Evolutionary conservation across 2,888 invertebrate species (phyloP), one percentile per base, ranked within the genome.

Genomic region (Drosophila prolongata): DNA sequence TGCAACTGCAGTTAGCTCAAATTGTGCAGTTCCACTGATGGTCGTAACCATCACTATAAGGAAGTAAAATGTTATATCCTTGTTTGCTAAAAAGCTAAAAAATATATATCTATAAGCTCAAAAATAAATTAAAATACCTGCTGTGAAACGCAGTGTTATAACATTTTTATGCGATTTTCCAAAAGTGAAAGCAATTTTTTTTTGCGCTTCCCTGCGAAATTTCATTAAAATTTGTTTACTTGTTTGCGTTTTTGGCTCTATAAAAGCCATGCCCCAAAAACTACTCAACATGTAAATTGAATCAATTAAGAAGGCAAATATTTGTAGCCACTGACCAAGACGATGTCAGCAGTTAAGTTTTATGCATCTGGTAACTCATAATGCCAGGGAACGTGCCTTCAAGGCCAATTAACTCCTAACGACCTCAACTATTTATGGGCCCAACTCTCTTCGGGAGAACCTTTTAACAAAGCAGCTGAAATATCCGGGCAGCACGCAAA

Each of bases 401-500:
- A 71, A 73, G 70, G 73, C 73, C 70, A 70, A 72, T 72, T 70
- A 55, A 70, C 62, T 62, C 52, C 52, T 14, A 67, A 56, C 44
- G 40, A 57, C 30, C 57, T 42, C 9, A 46, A 54, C 72, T 73
- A 79, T 71, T 76, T 76, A 56, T 67, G 76, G 52, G 49, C 72
- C 76, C 27, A 62, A 44, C 49, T 27, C 19, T 49, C 42, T 56
- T 46, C 35, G n/a, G 24, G 14, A n/a, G 52, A 57, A 47, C 68
- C 55, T 56, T 47, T 57, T 61, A 73, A 10, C 46, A 10, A 27
- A 10, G 40, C 70, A 64, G 50, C 69, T 16, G 19, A 53, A 73
- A 86, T 77, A 71, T 19, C 47, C 44, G 34, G 14, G 57, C n/a
- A 69, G 53, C 80, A 80, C 80, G 87, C 77, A 68, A 86, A 16